These are phyloP conservation scores for Hydrotaea cyrtoneurina DNA, from an alignment of 2,888 invertebrate genomes.

Conservation along the genomic window DNA sequence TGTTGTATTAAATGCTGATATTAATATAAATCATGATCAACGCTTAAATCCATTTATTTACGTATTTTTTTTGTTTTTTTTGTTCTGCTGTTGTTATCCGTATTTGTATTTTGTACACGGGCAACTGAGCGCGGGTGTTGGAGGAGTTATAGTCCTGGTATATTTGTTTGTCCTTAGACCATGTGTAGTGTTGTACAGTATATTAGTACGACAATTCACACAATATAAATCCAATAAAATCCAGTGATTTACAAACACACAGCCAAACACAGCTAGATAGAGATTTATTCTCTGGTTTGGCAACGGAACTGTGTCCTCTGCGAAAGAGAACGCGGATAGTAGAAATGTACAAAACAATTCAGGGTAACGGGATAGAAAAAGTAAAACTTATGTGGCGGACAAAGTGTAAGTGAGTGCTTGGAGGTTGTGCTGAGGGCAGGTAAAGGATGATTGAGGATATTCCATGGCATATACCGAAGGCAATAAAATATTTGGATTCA, in stretches of 20 bases:
- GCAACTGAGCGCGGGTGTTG: background rate
- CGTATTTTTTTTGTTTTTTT: background rate
- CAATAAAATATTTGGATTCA: no score
- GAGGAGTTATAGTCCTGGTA: no score
- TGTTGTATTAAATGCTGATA: slow-evolving; percentile 59
- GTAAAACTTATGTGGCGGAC: background rate
- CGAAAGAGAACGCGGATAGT: background rate
- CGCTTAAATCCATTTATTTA: slow-evolving; percentile 40
- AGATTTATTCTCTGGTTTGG: slow-evolving; percentile 49
- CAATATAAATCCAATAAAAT: slow-evolving; percentile 67
- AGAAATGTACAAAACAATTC: slow-evolving; percentile 15
- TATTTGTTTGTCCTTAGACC: background rate
- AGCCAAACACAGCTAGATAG: slow-evolving; percentile 43
- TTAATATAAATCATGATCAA: slow-evolving; percentile 65
- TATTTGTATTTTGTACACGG: background rate
- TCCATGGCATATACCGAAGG: no score
- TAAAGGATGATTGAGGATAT: no score
- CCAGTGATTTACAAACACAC: slow-evolving; percentile 66
- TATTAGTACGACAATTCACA: slow-evolving; percentile 58
- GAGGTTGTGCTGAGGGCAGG: background rate
- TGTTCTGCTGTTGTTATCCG: background rate
- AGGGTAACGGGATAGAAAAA: slow-evolving; percentile 40
- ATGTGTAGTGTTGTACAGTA: slow-evolving; percentile 41
- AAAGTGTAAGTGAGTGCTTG: background rate
- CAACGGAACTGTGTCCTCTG: background rate